Evolutionary conservation across 2,797 vertebrate species (phyloP).

Genomic region (Parambassis ranga): DNA sequence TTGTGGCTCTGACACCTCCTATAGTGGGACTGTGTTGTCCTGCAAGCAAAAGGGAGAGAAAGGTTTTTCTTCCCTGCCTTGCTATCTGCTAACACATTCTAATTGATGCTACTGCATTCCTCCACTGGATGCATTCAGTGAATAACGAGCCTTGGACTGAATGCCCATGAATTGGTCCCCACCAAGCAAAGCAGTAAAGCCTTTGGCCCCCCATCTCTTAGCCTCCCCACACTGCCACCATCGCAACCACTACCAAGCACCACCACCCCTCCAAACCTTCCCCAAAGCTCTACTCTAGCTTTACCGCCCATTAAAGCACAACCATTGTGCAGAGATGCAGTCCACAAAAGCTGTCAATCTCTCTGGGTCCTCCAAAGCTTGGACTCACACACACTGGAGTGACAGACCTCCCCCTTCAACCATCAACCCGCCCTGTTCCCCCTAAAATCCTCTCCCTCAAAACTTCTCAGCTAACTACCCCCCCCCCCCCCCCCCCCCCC

Average conservation of each 20-base stretch:
- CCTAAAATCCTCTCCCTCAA: slow-evolving; percentile 74
- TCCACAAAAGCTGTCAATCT: slow-evolving; percentile 99
- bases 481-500: slow-evolving; percentile 77
- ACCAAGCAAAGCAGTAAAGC: slow-evolving; percentile 97
- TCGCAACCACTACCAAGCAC: slow-evolving; percentile 74
- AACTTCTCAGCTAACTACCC: slow-evolving; percentile 81
- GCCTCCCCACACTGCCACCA: slow-evolving; percentile 72
- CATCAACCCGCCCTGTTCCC: slow-evolving; percentile 77
- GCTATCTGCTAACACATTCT: slow-evolving; percentile 99
- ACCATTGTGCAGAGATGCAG: slow-evolving; percentile 92
- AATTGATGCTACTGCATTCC: slow-evolving; percentile 99
- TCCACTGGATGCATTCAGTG: slow-evolving; percentile 94
- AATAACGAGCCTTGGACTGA: slow-evolving; percentile 96
- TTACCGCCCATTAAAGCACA: slow-evolving; percentile 96
- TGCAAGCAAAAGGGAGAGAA: slow-evolving; percentile 87
- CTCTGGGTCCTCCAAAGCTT: slow-evolving; percentile 90
- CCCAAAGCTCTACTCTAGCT: slow-evolving; percentile 80
- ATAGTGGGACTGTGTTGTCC: slow-evolving; percentile 91
- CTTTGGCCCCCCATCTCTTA: slow-evolving; percentile 80
- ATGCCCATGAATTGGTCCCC: slow-evolving; percentile 95
- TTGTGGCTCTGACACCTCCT: slow-evolving; percentile 98
- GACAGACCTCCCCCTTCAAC: slow-evolving; percentile 69
- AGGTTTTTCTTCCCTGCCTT: slow-evolving; percentile 92
- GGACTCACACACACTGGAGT: slow-evolving; percentile 90
- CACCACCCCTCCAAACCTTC: slow-evolving; percentile 73